Evolutionary conservation across 2,888 invertebrate genomes (phyloP), one percentile per base, ranked within the genome.

Genomic region (Aelia acuminata): DNA sequence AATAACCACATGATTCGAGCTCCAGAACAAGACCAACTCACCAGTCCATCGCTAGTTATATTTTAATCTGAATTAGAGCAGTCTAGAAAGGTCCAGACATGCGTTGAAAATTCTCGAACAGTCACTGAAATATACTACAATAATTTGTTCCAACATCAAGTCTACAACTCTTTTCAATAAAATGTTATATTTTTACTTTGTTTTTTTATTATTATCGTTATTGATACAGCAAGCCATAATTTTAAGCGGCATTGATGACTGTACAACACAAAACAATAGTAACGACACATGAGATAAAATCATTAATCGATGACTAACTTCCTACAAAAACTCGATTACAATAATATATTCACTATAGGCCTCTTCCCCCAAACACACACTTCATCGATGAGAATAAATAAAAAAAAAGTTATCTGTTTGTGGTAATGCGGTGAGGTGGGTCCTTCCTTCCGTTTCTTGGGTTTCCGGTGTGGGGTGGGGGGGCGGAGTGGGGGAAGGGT

Each of bases 321-420:
- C 10, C 63, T 0, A 70, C 63, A 70, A 70, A 70, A 70, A 70
- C 31, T 35, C 18, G 18, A 70, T 70, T 70, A 70, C 1, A 70
- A 70, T 70, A 70, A 70, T 70, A 70, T 70, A 70, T 70, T 70
- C 63, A 70, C 35, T 35, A 70, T 70, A n/a, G n/a, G 15, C 35
- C 63, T 35, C 18, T 70, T 35, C 63, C 63, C 5, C 31, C 8
- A 70, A 70, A 70, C 63, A 26, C 26, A 26, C 57, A 57, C 57
- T 13, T 57, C 57, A 57, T 57, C 57, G 57, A 57, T 35, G 35
- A 35, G 63, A 70, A 70, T 35, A 70, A 26, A 63, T 63, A 53
- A 53, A 70, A 70, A 70, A 70, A 70, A 70, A 70, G 63, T 31
- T 70, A 70, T 70, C 63, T 70, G 31, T 70, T 70, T 70, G 63